A percentile compares a stretch with the other conserved stretches of the same genome.
phyloP scores from a whole-genome alignment of 2,113 vertebrate genomes.

The Campylomormyrus numenius region DNA sequence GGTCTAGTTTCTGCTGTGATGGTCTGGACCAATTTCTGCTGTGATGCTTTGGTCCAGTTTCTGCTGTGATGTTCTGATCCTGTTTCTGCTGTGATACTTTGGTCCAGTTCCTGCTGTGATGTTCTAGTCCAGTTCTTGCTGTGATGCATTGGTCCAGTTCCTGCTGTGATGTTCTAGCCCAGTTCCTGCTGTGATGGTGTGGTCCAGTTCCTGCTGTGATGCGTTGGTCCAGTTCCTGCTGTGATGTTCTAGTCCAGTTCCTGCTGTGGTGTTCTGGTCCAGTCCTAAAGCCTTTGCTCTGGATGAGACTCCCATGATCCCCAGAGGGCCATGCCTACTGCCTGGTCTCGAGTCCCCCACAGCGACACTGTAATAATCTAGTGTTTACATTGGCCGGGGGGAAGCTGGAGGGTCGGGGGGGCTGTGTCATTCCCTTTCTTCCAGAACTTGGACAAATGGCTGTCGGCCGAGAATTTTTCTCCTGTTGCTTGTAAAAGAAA shows the following conservation, averaged over 20 bases:
- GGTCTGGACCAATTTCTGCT: not conserved
- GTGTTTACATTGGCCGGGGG: not conserved
- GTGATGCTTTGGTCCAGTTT: too few relatives aligned
- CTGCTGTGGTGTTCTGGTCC: not conserved
- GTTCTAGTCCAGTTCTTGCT: too few relatives aligned
- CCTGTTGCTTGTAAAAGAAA: not conserved
- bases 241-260: not conserved
- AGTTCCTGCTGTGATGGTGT: too few relatives aligned
- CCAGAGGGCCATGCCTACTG: not conserved
- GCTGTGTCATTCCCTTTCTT: not conserved
- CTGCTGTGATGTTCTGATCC: too few relatives aligned
- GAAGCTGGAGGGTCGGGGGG: not conserved
- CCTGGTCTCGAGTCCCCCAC: not conserved
- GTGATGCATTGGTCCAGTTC: too few relatives aligned
- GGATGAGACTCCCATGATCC: not conserved
- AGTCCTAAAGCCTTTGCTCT: not conserved
- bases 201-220: too few relatives aligned
- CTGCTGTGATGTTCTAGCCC: too few relatives aligned
- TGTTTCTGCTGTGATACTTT: too few relatives aligned
- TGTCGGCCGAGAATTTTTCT: not conserved
- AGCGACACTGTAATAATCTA: not conserved
- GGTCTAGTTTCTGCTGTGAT: not conserved
- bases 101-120: too few relatives aligned
- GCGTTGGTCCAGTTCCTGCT: too few relatives aligned
- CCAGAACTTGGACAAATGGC: not conserved